Evolutionary conservation across 2,113 vertebrate species (phyloP), one percentile per base, ranked within the genome.

Genomic region (Lanius ludovicianus): DNA sequence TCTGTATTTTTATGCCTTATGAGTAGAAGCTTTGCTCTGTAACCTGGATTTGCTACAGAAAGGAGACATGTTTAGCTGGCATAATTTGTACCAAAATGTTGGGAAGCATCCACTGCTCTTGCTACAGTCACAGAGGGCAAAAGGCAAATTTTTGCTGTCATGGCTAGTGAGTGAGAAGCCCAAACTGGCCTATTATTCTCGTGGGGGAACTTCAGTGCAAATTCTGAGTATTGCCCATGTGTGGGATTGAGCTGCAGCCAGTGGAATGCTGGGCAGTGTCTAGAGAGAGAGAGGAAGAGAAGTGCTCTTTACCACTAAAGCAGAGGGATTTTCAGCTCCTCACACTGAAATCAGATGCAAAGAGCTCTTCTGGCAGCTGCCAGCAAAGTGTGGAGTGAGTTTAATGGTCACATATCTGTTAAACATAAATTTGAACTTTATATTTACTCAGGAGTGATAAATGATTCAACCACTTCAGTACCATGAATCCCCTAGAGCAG

Each of bases 321-420:
- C 39, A 63, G 47, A 22, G 35, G 59, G 27, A 62, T 87, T 89
- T 88, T 89, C 76, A 93, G 24, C 55, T 86, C 46, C 37, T 77
- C 27, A 59, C 0, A 0, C 44, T 30, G 35, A 52, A 67, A 0
- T 6, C 6, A 2, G 39, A 87, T 12, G 47, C 44, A 74, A 90
- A 75, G n/a, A 60, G 53, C 47, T 89, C 52, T 78, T 70, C 56
- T 55, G 76, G 64, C 19, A 67, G 56, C 86, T 92, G 79, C 60
- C 80, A 92, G 56, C 56, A 47, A 78, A 95, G 78, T 25, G 60
- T 41, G 31, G 52, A 78, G 35, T 28, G 52, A 93, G 30, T 57
- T 75, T 90, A 78, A 92, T 75, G 56, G 73, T 35, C 68, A 63
- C 25, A 30, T 1, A 37, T 52, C 84, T 63, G 52, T 60, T 81